Evolutionary conservation across 2,888 invertebrate genomes (phyloP).

Genomic region (Cacoxenus indagator): DNA sequence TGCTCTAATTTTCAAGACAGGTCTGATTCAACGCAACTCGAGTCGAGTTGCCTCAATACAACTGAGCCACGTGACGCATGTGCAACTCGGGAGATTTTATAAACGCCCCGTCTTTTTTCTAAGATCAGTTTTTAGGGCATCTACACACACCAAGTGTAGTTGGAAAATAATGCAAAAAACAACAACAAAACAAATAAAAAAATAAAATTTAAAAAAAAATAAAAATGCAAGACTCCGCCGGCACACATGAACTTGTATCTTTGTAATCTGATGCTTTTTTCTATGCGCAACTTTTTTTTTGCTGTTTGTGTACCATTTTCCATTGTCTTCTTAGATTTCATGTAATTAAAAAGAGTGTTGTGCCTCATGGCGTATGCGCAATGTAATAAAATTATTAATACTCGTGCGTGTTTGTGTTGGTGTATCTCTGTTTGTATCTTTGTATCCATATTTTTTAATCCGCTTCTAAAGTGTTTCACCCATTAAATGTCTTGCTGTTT

Average conservation of each 20-base stretch:
- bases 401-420: constrained; percentile 21
- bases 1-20: constrained; percentile 51
- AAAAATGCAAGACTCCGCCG: neutral
- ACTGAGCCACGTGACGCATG: constrained; percentile 52
- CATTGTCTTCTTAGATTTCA: constrained; percentile 58
- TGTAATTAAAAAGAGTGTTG: constrained; percentile 41
- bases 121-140: constrained; percentile 26
- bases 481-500: constrained; percentile 15
- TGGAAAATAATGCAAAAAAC: no score
- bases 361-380: constrained; percentile 51
- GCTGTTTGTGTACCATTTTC: constrained; percentile 28
- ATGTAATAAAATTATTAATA: constrained; percentile 29
- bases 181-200: no score
- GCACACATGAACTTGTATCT: constrained; percentile 18
- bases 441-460: constrained; percentile 35
- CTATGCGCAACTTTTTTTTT: constrained; percentile 21
- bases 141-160: neutral
- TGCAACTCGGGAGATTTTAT: constrained; percentile 26
- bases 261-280: constrained; percentile 23
- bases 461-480: neutral
- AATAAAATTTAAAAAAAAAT: neutral
- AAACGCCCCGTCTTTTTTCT: constrained; percentile 18
- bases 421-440: constrained; percentile 27
- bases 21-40: no score
- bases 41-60: constrained; percentile 24